A percentile compares a stretch with the other conserved stretches of the same genome.
These are phyloP conservation scores for Drosophila rufa DNA, from an alignment of 1,140 invertebrate genomes.

Conservation along the genomic window DNA sequence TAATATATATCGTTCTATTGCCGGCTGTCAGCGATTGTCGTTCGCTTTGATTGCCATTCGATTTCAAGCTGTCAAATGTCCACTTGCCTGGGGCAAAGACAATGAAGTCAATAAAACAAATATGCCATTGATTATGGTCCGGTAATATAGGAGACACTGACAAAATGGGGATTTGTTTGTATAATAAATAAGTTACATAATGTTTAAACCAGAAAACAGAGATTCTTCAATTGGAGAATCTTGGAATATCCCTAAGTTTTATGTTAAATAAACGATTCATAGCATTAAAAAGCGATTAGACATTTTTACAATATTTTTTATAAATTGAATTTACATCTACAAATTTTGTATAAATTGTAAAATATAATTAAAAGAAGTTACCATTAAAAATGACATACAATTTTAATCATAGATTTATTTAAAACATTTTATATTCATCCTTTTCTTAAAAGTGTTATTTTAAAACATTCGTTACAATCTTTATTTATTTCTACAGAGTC, in stretches of 20 bases:
- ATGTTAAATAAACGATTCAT: neutral
- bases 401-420: neutral
- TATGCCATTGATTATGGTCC: constrained; percentile 76
- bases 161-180: neutral
- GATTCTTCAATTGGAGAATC: neutral
- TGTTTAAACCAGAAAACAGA: no score
- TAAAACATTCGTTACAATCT: no score
- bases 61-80: constrained; percentile 47
- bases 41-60: constrained; percentile 51
- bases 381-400: neutral
- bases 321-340: neutral
- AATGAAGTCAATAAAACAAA: constrained; percentile 76
- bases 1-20: constrained; percentile 37
- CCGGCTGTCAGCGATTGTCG: constrained; percentile 33
- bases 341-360: neutral
- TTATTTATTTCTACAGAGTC: fast-evolving
- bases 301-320: neutral
- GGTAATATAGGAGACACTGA: constrained; percentile 22
- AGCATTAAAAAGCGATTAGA: neutral
- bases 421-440: neutral
- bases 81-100: constrained; percentile 38
- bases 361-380: neutral
- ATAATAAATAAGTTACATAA: neutral
- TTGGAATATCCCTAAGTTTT: neutral
- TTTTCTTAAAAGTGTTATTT: fast-evolving